Conservation (phyloP, 2,797 vertebrate species). For the Aphelocoma californica region DNA sequence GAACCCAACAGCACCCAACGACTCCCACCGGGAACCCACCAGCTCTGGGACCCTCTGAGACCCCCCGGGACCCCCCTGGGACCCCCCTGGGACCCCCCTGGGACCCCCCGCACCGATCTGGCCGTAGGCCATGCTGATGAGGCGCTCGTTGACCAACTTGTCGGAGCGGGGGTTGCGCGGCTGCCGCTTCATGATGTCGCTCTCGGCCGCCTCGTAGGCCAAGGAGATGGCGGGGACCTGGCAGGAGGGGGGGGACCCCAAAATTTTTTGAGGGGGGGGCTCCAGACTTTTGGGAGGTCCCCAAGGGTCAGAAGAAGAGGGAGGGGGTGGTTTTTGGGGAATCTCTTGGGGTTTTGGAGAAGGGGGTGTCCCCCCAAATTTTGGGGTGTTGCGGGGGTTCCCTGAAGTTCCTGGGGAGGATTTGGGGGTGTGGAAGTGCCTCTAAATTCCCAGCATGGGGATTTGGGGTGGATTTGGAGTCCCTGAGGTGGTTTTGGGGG, state of each 20-base stretch:
- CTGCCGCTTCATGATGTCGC: background rate
- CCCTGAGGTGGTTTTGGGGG: background rate
- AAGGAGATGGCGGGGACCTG: background rate
- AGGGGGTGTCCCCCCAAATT: background rate
- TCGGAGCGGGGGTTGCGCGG: background rate
- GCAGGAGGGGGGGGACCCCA: background rate
- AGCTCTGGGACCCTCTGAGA: too few species aligned
- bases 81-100: too few species aligned
- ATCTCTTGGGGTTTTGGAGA: background rate
- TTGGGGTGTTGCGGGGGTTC: background rate
- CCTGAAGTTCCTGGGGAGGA: accelerated
- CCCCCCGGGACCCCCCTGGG: too few species aligned
- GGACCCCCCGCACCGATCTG: background rate
- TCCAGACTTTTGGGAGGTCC: background rate
- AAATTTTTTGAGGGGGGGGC: background rate
- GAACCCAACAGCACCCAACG: background rate
- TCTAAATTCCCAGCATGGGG: background rate
- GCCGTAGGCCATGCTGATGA: background rate
- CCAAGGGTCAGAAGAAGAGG: background rate
- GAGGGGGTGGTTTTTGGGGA: background rate
- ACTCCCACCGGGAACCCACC: too few species aligned
- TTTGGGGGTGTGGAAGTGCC: background rate
- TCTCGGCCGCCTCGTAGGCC: background rate
- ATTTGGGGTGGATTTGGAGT: background rate
- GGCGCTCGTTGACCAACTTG: background rate